Percentiles rank a stretch among this genome's conserved stretches.
These are phyloP conservation scores for Galemys pyrenaicus DNA, from an alignment of 2,113 vertebrate genomes.

Conservation along the genomic window DNA sequence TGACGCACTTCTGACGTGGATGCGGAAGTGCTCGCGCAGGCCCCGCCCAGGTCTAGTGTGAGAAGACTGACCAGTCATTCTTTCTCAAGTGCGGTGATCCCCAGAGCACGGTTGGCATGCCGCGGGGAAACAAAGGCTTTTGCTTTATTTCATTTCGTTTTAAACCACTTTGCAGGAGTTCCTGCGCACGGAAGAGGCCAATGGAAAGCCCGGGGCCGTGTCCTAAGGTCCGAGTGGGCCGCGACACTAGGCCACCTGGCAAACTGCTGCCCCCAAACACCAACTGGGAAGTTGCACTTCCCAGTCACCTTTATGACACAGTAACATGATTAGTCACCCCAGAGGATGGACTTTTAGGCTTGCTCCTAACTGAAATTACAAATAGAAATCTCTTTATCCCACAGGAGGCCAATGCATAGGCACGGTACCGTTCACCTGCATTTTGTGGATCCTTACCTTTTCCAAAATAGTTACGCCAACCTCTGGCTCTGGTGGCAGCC, in stretches of 20 bases:
- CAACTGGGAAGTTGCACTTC: rapidly evolving
- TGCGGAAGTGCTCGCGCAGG: background rate
- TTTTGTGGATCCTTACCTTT: background rate
- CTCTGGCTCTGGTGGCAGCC: background rate
- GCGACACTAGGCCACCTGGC: background rate
- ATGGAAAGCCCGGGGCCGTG: background rate
- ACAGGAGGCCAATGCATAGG: too few species aligned
- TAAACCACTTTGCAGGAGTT: background rate
- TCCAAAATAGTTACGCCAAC: background rate
- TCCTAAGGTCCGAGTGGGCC: background rate
- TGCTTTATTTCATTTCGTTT: background rate
- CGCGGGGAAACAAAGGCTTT: background rate
- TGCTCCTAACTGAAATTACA: background rate
- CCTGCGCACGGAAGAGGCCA: rapidly evolving
- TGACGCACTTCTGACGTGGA: background rate
- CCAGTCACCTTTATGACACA: background rate
- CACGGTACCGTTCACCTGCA: background rate
- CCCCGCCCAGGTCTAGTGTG: background rate
- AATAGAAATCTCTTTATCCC: background rate
- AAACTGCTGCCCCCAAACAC: background rate
- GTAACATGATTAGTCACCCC: background rate
- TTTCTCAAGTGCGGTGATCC: background rate
- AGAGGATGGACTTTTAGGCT: background rate
- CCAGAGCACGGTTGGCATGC: background rate
- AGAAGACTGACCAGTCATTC: background rate